Evolutionary conservation across 2,888 invertebrate species (phyloP).

Genomic region (Arctia plantaginis): DNA sequence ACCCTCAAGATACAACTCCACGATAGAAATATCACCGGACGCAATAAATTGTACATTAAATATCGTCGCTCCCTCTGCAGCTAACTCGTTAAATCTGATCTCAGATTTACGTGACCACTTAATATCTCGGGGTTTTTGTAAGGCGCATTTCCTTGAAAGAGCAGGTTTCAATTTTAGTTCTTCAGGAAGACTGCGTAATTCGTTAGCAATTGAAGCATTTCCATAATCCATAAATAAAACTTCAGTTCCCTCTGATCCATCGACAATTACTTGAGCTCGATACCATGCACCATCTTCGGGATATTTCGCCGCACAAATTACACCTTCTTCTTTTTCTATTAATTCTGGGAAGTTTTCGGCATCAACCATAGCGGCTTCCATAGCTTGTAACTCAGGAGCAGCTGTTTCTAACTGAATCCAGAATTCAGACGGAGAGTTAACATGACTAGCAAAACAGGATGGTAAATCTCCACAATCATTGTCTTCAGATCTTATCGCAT

Average conservation of each 20-base stretch:
- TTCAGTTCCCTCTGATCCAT: conserved; percentile 85
- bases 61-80: conserved; percentile 89
- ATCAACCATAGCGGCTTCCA: conserved; percentile 86
- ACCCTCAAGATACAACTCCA: conserved; percentile 88
- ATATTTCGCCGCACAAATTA: conserved; percentile 88
- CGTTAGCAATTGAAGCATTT: conserved; percentile 86
- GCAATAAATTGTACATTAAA: conserved; percentile 90
- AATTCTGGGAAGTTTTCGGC: conserved; percentile 85
- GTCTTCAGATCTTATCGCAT: conserved; percentile 85
- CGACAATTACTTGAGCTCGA: conserved; percentile 88
- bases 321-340: conserved; percentile 78
- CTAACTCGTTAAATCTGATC: conserved; percentile 88
- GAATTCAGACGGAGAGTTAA: conserved; percentile 91
- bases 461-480: conserved; percentile 83
- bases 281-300: conserved; percentile 89
- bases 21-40: conserved; percentile 88
- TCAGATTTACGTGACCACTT: conserved; percentile 90
- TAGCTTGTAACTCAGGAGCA: conserved; percentile 84
- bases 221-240: conserved; percentile 91
- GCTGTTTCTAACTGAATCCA: conserved; percentile 92
- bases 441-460: conserved; percentile 91
- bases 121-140: conserved; percentile 86
- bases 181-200: conserved; percentile 87
- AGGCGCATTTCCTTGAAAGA: conserved; percentile 87
- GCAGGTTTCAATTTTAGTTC: conserved; percentile 87